Evolutionary conservation across 2,797 vertebrate species (phyloP).

Genomic region (Etheostoma nigrum): DNA sequence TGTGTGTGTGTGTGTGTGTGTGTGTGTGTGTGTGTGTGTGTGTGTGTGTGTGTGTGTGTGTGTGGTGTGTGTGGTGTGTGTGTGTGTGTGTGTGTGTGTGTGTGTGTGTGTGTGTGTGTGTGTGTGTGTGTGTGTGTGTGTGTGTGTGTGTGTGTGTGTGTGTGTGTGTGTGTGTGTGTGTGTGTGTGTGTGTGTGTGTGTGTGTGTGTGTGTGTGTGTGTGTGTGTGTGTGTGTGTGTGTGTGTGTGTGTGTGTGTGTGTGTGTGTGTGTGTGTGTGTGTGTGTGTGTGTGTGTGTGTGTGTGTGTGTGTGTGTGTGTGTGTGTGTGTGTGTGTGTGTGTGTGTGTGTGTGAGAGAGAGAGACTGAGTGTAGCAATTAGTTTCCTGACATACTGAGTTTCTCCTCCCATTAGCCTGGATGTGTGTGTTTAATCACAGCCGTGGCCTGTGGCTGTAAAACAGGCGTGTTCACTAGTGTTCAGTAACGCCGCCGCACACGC

Average conservation of each 20-base stretch:
- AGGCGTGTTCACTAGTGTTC: not conserved
- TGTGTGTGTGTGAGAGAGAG: constrained; percentile 6
- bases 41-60: constrained; percentile 11
- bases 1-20: no score
- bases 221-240: not conserved
- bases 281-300: no score
- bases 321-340: no score
- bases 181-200: no score
- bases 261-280: no score
- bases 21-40: no score
- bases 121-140: constrained; percentile 26
- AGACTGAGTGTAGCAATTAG: constrained; percentile 74
- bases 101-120: no score
- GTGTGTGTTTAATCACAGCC: constrained; percentile 66
- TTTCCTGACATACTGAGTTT: constrained; percentile 59
- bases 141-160: not conserved
- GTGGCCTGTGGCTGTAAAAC: constrained; percentile 64
- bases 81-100: no score
- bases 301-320: no score
- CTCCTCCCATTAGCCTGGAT: constrained; percentile 70
- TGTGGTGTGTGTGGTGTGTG: no score
- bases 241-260: no score
- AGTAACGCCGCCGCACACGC: not conserved
- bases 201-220: constrained; percentile 28
- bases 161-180: no score